Percentiles rank a stretch among this genome's conserved stretches.
These are phyloP conservation scores for Drosophila multiciliata DNA, from an alignment of 2,888 invertebrate genomes.

Conservation along the genomic window DNA sequence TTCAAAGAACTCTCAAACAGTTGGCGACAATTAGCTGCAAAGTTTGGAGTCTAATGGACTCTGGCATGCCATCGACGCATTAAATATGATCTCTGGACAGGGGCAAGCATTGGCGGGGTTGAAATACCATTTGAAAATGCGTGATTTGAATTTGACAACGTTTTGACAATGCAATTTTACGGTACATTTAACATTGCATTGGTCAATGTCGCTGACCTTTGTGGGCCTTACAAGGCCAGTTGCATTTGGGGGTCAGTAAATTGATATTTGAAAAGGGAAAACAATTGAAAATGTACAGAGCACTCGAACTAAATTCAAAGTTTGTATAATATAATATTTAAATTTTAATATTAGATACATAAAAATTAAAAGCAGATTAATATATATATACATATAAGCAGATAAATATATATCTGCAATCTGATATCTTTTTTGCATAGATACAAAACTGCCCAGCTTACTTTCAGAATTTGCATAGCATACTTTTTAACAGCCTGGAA, in stretches of 20 bases:
- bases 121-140: conserved; percentile 12
- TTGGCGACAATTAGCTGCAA: conserved; percentile 68
- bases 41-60: conserved; percentile 50
- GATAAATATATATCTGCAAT: neutral
- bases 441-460: neutral
- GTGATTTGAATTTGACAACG: conserved; percentile 53
- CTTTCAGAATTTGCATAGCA: conserved; percentile 14
- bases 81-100: conserved; percentile 36
- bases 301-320: no score
- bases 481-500: conserved; percentile 15
- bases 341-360: neutral
- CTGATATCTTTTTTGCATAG: neutral
- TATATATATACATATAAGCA: neutral
- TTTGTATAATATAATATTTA: neutral
- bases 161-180: conserved; percentile 71
- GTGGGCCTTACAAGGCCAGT: conserved; percentile 2
- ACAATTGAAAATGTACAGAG: neutral
- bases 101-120: neutral
- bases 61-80: conserved; percentile 70
- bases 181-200: conserved; percentile 64
- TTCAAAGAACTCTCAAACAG: conserved; percentile 55
- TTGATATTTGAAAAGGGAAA: neutral
- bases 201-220: conserved; percentile 54
- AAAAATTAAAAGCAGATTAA: neutral
- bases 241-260: conserved; percentile 2